These are phyloP conservation scores for Cryptocephalus moraei DNA, from an alignment of 2,888 invertebrate genomes.

Conservation along the genomic window DNA sequence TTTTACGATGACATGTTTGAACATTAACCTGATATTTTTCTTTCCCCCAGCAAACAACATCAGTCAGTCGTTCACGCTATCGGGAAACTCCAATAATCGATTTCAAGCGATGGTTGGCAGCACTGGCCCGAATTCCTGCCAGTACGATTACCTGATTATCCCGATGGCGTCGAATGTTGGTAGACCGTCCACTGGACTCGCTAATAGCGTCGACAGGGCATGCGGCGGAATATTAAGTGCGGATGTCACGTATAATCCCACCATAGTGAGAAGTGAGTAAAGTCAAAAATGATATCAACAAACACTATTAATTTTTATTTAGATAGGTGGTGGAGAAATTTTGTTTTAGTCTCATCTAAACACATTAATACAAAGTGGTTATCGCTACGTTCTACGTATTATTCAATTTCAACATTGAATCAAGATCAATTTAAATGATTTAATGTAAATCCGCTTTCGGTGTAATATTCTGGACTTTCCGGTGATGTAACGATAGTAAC, in stretches of 20 bases:
- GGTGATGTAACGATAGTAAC: no score
- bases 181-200: slow-evolving; percentile 43
- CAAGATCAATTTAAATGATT: no score
- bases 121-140: slow-evolving; percentile 59
- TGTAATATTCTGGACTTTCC: no score
- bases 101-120: slow-evolving; percentile 62
- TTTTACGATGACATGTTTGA: no score
- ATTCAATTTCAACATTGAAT: no score
- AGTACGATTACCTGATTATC: slow-evolving; percentile 69
- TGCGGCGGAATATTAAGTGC: slow-evolving; percentile 73
- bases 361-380: no score
- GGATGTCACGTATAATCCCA: slow-evolving; percentile 57
- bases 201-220: slow-evolving; percentile 66
- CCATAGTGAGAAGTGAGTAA: slow-evolving; percentile 62
- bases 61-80: slow-evolving; percentile 63
- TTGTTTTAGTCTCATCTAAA: no score
- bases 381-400: no score
- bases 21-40: neutral
- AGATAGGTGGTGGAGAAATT: no score
- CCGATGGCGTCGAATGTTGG: slow-evolving; percentile 68
- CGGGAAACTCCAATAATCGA: slow-evolving; percentile 63
- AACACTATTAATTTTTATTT: no score
- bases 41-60: slow-evolving; percentile 52
- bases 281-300: neutral
- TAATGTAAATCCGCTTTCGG: no score